Conservation (phyloP, 2,797 vertebrate species). For the Jordanella pulchra region DNA sequence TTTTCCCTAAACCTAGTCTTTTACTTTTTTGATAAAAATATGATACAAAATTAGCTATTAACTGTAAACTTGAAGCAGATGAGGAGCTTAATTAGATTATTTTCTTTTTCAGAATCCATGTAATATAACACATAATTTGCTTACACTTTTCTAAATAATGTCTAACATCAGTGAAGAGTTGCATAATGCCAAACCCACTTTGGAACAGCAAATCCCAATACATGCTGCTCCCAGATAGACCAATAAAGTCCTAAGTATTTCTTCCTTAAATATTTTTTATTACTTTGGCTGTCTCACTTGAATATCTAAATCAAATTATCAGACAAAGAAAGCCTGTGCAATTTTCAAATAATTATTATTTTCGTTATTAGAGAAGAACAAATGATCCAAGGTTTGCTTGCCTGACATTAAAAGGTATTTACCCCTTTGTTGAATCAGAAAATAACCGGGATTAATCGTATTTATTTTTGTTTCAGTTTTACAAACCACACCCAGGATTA, state of each 20-base stretch:
- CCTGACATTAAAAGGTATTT: no score
- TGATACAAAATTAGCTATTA: constrained; percentile 1
- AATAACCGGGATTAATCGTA: no score
- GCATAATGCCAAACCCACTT: no score
- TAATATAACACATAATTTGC: background rate
- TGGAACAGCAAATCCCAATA: no score
- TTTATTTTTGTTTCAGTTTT: no score
- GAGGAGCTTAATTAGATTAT: constrained; percentile 2
- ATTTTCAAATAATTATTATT: background rate
- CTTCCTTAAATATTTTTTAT: background rate
- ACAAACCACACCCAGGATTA: no score
- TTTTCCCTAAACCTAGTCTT: background rate
- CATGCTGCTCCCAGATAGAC: background rate
- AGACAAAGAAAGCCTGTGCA: background rate
- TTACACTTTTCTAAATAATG: background rate
- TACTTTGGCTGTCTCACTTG: background rate
- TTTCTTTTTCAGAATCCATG: constrained; percentile 23
- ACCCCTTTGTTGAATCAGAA: no score
- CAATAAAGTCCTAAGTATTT: background rate
- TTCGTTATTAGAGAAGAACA: no score
- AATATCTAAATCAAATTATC: no score
- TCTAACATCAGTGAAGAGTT: background rate
- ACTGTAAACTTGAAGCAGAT: constrained; percentile 19
- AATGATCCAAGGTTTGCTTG: no score
- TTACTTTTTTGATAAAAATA: constrained; percentile 2